Evolutionary conservation across 2,888 invertebrate species (phyloP), one percentile per base, ranked within the genome.

Genomic region (Serrognathus titanus): DNA sequence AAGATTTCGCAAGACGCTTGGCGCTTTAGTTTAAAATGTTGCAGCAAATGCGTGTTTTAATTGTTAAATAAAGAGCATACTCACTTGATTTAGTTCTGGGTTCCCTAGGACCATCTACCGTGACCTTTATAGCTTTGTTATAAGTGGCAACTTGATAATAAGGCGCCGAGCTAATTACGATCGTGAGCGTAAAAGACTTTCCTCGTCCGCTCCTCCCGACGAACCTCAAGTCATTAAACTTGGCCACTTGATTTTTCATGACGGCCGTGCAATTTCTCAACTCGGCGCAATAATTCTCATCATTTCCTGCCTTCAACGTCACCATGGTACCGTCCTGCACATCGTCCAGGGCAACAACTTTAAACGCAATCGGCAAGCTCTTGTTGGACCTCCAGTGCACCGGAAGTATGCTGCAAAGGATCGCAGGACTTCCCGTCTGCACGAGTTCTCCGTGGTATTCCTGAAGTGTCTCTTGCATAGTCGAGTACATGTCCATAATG

Each of bases 381-480:
- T 99, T 99, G 82, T 99, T 99, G 50, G 90, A 95, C 59, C 99
- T 84, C 98, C 98, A 99, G 75, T 99, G 99, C 0, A 86, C 86
- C 2, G 99, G 99, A 66, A 99, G 81, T 1, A 88, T 88, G 49
- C 96, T 94, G 81, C 98, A 99, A 58, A 97, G 82, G 64, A 99
- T 91, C 63, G 95, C 92, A 0, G 98, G 98, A 61, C 94, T 94
- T 49, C 96, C 97, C 31, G 98, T 98, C 76, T 90, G 89, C 66
- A 95, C 90, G 72, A 97, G 81, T 74, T 94, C 92, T n/a, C 95
- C 95, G 71, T 94, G 94, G 73, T 90, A 93, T 72, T 93, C 92
- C 77, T 90, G 86, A 65, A 92, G 84, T 71, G 89, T 87, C 70
- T 92, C 90, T 74, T 89, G 87, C 67, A 91, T 82, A 67, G 86